Base-by-base conservation (phyloP, 2,113 vertebrate species). In the Rhinoptilus africanus region DNA sequence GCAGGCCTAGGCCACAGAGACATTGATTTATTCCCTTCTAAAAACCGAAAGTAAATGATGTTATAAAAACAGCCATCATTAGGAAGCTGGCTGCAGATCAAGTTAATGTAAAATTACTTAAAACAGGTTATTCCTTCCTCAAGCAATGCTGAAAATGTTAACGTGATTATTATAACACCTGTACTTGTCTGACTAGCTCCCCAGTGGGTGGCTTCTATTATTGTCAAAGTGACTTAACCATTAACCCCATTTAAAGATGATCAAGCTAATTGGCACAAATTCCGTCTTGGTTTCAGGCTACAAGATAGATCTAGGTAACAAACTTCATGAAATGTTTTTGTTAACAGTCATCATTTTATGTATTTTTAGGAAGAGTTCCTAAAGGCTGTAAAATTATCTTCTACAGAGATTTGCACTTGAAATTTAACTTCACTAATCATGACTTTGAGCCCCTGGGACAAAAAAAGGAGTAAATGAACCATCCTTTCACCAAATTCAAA, bases 171-270 rank as follows among this genome's bases (percentile, higher is more conserved):
- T 94, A 0, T 54, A 95, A 92, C 86, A 93, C 93, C 86, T 93
- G 68, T 69, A 72, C 12, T 94, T 22, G 26, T 81, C 90, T 95
- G 88, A 93, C 63, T 87, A 64, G 51, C 41, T 96, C 48, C 59
- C 85, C 84, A 62, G 92, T n/a, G 90, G 60, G 81, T 67, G 84
- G 92, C 60, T 97, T 96, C 93, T 88, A 96, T 92, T 96, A 96
- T 57, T 96, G 91, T 96, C 74, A 82, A 97, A 97, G 94, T 91
- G 68, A 93, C 91, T 92, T 95, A 93, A 96, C 72, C 69, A 95
- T 92, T 94, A 95, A 90, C 78, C 56, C 94, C 18, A 6, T 94
- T 92, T 95, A 95, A 97, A 96, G 88, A 92, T 54, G 57, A 92
- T 74, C 68, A 88, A 83, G 66, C 34, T 89, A 97, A 90, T 7